A percentile compares a stretch with the other conserved stretches of the same genome.
Conservation (phyloP, 1,140 invertebrate genomes). For the Helicoverpa zea region DNA sequence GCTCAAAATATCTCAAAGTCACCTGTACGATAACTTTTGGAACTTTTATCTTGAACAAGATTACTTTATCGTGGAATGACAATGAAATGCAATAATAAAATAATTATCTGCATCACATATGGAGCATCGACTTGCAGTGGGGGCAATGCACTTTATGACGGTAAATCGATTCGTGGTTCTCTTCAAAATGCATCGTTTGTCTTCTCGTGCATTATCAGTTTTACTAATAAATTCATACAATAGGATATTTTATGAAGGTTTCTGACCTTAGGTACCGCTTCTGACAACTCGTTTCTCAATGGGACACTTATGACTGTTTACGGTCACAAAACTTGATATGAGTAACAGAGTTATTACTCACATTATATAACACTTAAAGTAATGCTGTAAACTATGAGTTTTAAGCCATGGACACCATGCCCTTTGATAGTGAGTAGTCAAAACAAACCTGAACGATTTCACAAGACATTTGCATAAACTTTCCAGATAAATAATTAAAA, state of each 20-base stretch:
- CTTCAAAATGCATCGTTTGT: constrained; percentile 64
- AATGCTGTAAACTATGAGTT: background rate
- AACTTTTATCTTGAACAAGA: constrained; percentile 37
- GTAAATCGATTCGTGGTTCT: constrained; percentile 64
- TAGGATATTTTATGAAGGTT: constrained; percentile 54
- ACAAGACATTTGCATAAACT: constrained; percentile 28
- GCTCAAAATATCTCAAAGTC: constrained; percentile 10
- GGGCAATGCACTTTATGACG: constrained; percentile 64
- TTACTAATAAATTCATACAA: constrained; percentile 56
- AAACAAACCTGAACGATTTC: constrained; percentile 32
- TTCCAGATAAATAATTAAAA: constrained; percentile 32
- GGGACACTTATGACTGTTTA: constrained; percentile 19
- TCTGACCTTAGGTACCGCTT: constrained; percentile 43
- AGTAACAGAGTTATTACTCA: background rate
- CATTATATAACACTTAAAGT: background rate
- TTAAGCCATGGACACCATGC: background rate
- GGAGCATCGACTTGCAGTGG: constrained; percentile 53
- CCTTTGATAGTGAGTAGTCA: constrained; percentile 8
- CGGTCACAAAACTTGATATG: background rate
- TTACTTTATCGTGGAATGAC: constrained; percentile 48
- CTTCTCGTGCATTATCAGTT: constrained; percentile 57
- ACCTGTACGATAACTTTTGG: constrained; percentile 33
- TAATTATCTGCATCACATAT: constrained; percentile 55
- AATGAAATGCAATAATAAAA: constrained; percentile 58
- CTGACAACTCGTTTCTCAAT: constrained; percentile 38